Base-by-base conservation (phyloP, 2,888 invertebrate genomes). In the Platycheirus rosarum region DNA sequence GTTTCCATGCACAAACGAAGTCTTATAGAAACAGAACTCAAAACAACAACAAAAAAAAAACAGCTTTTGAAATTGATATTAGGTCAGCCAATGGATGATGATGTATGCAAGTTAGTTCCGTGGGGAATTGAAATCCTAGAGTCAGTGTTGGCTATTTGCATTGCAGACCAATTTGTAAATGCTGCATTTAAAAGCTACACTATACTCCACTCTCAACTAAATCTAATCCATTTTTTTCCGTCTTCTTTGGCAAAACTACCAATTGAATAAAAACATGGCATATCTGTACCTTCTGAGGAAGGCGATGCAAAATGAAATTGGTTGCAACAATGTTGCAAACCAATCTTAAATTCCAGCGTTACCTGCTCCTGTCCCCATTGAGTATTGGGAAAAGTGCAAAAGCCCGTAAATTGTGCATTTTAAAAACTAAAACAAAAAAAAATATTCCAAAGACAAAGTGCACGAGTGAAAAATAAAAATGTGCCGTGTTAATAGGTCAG, bases 401-500 rank as follows among this genome's bases (percentile, higher is more conserved):
- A 46, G 53, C 53, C 14, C 14, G 40, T 40, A 26, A 73, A 57
- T 42, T 44, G 29, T n/a, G 8, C 29, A 42, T 60, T 53, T 44
- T 7, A 26, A 42, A 57, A 60, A 18, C n/a, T 6, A 5, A 42
- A 42, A 16, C 9, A 3, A 13, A 40, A 13, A 13, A 13, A 40
- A 2, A 13, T 13, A 11, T 3, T 11, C 35, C 3, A 2, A 32
- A 55, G 2, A n/a, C n/a, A n/a, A 53, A 40, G n/a, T 14, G 29
- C 20, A 46, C 13, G 51, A 46, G 42, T 11, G 29, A 51, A 55
- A 60, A 18, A 53, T 35, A 37, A 11, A 74, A 80, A 75, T 75
- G 75, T 63, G 69, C 63, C 46, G 70, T 70, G 75, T 75, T 80
- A 75, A 80, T 80, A 70, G 75, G 79, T 80, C 70, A 75, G 65